Conservation (phyloP, 1,140 invertebrate genomes). For the Calliopsis andreniformis region DNA sequence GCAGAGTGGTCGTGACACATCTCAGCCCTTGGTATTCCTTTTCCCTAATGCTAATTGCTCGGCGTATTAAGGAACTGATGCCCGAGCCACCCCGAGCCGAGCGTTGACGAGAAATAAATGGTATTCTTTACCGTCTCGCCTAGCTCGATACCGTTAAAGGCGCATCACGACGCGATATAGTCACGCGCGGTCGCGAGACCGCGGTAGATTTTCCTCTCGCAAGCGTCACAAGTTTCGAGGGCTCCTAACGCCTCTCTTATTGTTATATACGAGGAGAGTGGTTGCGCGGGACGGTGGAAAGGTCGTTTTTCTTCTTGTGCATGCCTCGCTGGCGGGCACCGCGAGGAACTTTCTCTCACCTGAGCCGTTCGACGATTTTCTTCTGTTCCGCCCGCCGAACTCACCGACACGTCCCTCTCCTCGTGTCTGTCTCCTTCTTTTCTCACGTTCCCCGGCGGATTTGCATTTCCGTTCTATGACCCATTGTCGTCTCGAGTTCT, state of each 20-base stretch:
- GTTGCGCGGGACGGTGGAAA: conserved; percentile 13
- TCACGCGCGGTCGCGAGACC: neutral
- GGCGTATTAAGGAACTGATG: too few species aligned
- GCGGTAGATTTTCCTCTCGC: conserved; percentile 14
- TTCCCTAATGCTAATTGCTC: too few species aligned
- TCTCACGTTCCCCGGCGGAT: too few species aligned
- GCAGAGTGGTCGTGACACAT: too few species aligned
- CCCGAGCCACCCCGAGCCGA: too few species aligned
- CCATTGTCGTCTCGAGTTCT: too few species aligned
- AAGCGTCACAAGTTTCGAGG: conserved; percentile 26
- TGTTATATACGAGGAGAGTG: conserved; percentile 25
- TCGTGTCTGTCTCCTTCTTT: too few species aligned
- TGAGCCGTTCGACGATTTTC: conserved; percentile 1
- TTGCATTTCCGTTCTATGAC: too few species aligned
- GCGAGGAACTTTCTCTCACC: neutral
- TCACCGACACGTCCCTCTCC: too few species aligned
- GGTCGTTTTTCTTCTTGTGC: conserved; percentile 15
- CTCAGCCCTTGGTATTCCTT: too few species aligned
- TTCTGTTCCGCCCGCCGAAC: neutral
- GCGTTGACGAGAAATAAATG: too few species aligned
- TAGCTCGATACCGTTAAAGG: conserved; percentile 14
- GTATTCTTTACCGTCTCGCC: neutral
- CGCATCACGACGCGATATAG: neutral
- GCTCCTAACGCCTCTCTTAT: conserved; percentile 23
- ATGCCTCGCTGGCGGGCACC: neutral